Conservation (phyloP, 2,113 vertebrate genomes). For the Calidris pygmaea region DNA sequence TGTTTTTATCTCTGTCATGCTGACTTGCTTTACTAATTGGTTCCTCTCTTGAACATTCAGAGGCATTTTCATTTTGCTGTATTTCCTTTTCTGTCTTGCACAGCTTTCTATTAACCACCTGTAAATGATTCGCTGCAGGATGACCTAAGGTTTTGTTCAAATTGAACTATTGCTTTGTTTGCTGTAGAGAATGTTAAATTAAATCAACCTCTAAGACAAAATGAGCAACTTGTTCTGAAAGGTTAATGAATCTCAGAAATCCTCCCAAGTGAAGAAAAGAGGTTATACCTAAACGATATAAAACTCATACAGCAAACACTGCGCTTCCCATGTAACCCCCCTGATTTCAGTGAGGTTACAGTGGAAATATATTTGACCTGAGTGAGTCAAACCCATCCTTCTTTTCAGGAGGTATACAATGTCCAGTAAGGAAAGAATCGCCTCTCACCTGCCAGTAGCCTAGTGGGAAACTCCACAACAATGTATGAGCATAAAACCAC, state of each 20-base stretch:
- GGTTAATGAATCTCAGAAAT: constrained; percentile 25
- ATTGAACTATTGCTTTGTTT: constrained; percentile 21
- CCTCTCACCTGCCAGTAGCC: not conserved
- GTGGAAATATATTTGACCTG: not conserved
- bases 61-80: not conserved
- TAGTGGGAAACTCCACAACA: not conserved
- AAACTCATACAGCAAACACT: not conserved
- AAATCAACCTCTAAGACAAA: constrained; percentile 5
- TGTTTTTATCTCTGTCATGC: not conserved
- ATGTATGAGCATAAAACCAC: not conserved
- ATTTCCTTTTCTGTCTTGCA: not conserved
- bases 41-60: not conserved
- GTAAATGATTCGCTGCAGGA: not conserved
- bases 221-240: not conserved
- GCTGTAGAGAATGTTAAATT: not conserved
- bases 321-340: not conserved
- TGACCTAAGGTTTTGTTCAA: not conserved
- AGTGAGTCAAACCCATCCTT: not conserved
- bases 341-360: not conserved
- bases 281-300: not conserved
- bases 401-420: not conserved
- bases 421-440: not conserved
- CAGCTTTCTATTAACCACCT: not conserved
- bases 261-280: not conserved
- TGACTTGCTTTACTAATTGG: not conserved